These are phyloP conservation scores for Dione vanillae DNA, from an alignment of 2,888 invertebrate species.

Conservation along the genomic window DNA sequence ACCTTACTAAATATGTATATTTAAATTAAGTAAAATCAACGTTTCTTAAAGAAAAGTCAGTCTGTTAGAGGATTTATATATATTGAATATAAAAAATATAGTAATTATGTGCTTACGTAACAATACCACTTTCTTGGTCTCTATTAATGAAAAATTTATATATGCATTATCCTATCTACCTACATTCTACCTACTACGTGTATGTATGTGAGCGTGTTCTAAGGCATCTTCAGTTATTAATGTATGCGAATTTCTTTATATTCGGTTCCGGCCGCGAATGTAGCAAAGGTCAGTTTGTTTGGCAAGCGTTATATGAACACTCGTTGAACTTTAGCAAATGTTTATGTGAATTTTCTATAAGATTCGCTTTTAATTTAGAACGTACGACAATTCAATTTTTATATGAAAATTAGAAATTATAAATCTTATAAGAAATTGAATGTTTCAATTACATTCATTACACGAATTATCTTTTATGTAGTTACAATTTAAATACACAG, in stretches of 20 bases:
- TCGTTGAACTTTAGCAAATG: constrained; percentile 43
- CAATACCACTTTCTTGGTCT: neutral
- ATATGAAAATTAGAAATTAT: neutral
- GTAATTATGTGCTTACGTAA: neutral
- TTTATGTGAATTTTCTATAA: constrained; percentile 30
- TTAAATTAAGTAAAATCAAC: neutral
- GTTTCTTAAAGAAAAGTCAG: neutral
- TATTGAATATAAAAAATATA: neutral
- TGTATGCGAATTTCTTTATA: constrained; percentile 52
- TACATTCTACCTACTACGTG: neutral
- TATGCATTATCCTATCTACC: neutral
- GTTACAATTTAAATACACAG: too few species aligned
- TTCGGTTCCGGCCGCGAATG: constrained; percentile 54
- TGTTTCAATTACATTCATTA: too few species aligned
- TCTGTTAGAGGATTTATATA: neutral
- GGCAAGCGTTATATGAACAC: constrained; percentile 48
- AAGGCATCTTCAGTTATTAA: constrained; percentile 47
- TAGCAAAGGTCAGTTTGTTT: constrained; percentile 55
- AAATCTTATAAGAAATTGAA: too few species aligned
- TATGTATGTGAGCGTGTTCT: neutral
- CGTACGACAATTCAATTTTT: too few species aligned
- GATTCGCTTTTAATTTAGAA: constrained; percentile 14
- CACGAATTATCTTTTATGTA: neutral
- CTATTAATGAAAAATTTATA: neutral
- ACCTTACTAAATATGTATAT: neutral